phyloP scores from a whole-genome alignment of 2,113 vertebrate species.

The Rhinoptilus africanus region DNA sequence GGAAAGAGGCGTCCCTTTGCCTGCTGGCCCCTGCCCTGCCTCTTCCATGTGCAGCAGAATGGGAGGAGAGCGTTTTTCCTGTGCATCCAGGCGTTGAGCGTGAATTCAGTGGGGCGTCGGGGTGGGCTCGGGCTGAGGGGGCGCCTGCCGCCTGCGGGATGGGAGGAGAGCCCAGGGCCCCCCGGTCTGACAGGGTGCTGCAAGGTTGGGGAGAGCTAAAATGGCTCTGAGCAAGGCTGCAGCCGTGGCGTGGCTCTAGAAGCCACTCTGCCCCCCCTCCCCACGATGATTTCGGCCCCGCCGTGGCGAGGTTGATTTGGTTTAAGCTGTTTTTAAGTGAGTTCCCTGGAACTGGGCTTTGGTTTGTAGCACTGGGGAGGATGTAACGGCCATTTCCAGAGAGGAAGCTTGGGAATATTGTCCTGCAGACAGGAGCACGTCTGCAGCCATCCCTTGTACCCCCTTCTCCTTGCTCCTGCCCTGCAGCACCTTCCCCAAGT shows the following conservation, averaged over 20 bases:
- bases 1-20: neutral
- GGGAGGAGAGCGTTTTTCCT: neutral
- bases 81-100: neutral
- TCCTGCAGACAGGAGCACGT: neutral
- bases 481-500: neutral
- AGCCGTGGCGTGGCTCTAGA: neutral
- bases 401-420: rapidly evolving
- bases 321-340: neutral
- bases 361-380: neutral
- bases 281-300: neutral
- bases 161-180: neutral
- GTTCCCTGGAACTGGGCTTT: neutral
- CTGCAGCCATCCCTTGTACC: neutral
- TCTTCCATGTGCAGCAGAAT: neutral
- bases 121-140: rapidly evolving
- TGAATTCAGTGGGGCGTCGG: rapidly evolving
- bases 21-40: neutral
- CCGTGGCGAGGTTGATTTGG: neutral
- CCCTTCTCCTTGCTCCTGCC: neutral
- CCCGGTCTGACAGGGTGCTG: neutral
- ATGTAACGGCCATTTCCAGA: neutral
- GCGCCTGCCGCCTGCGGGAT: neutral
- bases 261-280: neutral
- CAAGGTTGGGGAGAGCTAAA: neutral
- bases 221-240: neutral